Evolutionary conservation across 1,140 invertebrate genomes (phyloP).

Genomic region (Cylas formicarius): DNA sequence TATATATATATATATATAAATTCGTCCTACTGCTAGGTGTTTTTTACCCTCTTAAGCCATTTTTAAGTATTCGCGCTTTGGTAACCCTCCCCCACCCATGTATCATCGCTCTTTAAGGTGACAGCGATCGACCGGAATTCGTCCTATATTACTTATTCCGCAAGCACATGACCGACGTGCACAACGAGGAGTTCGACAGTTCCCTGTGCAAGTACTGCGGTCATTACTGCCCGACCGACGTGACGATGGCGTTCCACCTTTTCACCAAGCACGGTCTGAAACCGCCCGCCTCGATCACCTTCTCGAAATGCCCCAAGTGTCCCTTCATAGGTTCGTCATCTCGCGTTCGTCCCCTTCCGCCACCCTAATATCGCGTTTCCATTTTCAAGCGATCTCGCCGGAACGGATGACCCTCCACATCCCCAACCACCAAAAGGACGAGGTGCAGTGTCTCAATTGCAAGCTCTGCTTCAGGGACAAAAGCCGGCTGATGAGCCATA

Average conservation of each 20-base stretch:
- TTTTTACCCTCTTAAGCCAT: no score
- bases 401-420: conserved; percentile 59
- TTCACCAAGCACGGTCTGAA: conserved; percentile 71
- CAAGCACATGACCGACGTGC: conserved; percentile 72
- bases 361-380: neutral
- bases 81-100: no score
- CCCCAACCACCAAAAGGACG: conserved; percentile 46
- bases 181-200: conserved; percentile 71
- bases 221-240: conserved; percentile 64
- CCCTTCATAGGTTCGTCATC: conserved; percentile 52
- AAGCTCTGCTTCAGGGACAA: conserved; percentile 46
- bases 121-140: conserved; percentile 59
- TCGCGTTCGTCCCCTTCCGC: neutral
- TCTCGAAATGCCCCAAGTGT: conserved; percentile 73
- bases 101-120: conserved; percentile 33
- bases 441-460: conserved; percentile 47
- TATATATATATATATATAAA: no score
- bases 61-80: no score
- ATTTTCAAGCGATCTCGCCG: conserved; percentile 48
- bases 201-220: conserved; percentile 80
- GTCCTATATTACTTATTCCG: conserved; percentile 69
- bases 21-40: no score
- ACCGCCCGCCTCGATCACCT: conserved; percentile 58
- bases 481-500: conserved; percentile 46
- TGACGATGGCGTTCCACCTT: conserved; percentile 71